A percentile compares a stretch with the other conserved stretches of the same genome.
Evolutionary conservation across 2,888 invertebrate species (phyloP).

Genomic region (Xestia c-nigrum): DNA sequence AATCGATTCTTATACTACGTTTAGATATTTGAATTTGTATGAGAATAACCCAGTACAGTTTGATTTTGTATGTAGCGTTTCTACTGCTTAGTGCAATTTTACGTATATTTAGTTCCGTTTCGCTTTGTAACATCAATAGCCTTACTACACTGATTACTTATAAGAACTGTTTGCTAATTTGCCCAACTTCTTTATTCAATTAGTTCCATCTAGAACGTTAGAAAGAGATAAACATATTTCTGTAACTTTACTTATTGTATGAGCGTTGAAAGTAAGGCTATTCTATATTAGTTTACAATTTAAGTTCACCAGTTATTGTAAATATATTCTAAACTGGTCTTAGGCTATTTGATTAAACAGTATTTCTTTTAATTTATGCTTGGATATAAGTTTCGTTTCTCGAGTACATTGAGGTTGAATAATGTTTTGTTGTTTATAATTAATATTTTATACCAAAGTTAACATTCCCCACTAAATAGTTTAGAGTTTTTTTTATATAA

Average conservation of each 20-base stretch:
- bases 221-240: slow-evolving; percentile 45
- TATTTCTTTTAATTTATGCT: slow-evolving; percentile 90
- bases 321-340: slow-evolving; percentile 84
- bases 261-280: slow-evolving; percentile 60
- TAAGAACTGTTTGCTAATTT: slow-evolving; percentile 26
- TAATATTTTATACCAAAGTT: slow-evolving; percentile 93
- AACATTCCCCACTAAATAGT: slow-evolving; percentile 93
- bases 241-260: slow-evolving; percentile 38
- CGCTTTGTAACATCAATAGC: slow-evolving; percentile 50
- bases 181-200: slow-evolving; percentile 33
- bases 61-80: slow-evolving; percentile 63
- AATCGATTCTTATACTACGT: slow-evolving; percentile 61
- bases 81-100: slow-evolving; percentile 60
- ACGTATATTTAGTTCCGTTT: slow-evolving; percentile 48
- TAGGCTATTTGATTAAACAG: slow-evolving; percentile 87
- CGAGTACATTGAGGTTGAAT: slow-evolving; percentile 86
- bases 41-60: slow-evolving; percentile 68
- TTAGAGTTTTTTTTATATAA: slow-evolving; percentile 79
- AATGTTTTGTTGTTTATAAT: slow-evolving; percentile 90
- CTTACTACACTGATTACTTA: slow-evolving; percentile 44
- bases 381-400: slow-evolving; percentile 86
- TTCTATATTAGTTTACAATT: slow-evolving; percentile 70
- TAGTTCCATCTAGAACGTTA: slow-evolving; percentile 30
- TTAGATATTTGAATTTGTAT: slow-evolving; percentile 66
- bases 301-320: slow-evolving; percentile 86